These are phyloP conservation scores for Sebastolobus alascanus DNA, from an alignment of 2,797 vertebrate genomes.

Conservation along the genomic window DNA sequence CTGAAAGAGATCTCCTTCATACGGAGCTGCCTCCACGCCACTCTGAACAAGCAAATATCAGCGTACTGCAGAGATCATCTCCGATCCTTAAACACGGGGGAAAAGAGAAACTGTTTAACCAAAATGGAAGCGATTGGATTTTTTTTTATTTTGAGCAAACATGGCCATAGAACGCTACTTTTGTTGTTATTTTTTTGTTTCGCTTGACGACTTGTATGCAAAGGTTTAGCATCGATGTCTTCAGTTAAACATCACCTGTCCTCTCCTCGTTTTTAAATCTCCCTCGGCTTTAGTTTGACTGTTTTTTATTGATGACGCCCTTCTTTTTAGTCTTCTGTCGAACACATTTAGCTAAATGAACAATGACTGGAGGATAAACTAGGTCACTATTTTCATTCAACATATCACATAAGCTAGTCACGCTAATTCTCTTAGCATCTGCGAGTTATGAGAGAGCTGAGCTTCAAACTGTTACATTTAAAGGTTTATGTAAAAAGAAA, in stretches of 20 bases:
- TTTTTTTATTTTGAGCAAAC: conserved; percentile 60
- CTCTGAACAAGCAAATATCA: conserved; percentile 29
- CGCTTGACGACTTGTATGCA: conserved; percentile 46
- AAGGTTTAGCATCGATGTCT: conserved; percentile 57
- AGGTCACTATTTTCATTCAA: conserved; percentile 20
- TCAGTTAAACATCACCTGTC: conserved; percentile 39
- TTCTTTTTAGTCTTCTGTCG: conserved; percentile 51
- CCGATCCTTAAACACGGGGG: conserved; percentile 16
- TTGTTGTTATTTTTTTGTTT: conserved; percentile 31
- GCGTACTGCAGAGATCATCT: conserved; percentile 28
- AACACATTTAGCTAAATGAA: conserved; percentile 18
- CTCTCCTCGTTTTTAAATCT: conserved; percentile 55
- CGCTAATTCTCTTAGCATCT: background rate
- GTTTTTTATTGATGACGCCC: conserved; percentile 48
- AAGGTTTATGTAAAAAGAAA: conserved; percentile 7
- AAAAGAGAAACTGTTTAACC: conserved; percentile 47
- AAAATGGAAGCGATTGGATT: conserved; percentile 60
- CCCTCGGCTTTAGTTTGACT: conserved; percentile 50
- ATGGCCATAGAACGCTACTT: conserved; percentile 69
- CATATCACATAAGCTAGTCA: conserved; percentile 16
- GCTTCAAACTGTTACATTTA: conserved; percentile 29
- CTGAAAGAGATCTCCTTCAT: conserved; percentile 18
- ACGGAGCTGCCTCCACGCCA: conserved; percentile 41
- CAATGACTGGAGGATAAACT: conserved; percentile 22
- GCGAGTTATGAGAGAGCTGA: conserved; percentile 1